Evolutionary conservation across 2,797 vertebrate genomes (phyloP), one percentile per base, ranked within the genome.

Genomic region (Alcedo atthis): DNA sequence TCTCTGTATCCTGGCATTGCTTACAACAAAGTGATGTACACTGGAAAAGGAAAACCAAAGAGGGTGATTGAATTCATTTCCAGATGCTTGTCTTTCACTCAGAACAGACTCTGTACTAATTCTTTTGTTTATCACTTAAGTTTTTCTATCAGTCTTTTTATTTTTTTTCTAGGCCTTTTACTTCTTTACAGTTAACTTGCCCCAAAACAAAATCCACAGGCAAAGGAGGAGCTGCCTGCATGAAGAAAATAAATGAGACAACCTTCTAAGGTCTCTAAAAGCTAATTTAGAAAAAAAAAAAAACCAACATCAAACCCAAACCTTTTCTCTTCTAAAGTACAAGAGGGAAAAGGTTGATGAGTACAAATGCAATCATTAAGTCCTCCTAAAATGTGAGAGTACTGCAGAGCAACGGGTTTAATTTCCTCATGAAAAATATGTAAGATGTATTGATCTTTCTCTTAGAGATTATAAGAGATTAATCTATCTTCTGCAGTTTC

Each of bases 11-110:
- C 92, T 99, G 98, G 96, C 99, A 99, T 74, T 99, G 98, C 96
- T 99, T 99, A 95, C 99, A 99, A 95, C 99, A 99, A 32, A 99
- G 98, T 7, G 99, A 99, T 1, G 99, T 99, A 83, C 99, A 99
- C 99, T 99, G 32, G 45, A 77, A 94, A 87, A 88, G n/a, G 90
- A 64, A 48, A 93, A 92, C 87, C 37, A 90, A 14, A 69, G 26
- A 53, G 17, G 22, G 32, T 10, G 5, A 90, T 42, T 59, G 26
- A 8, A 61, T 30, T 54, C 12, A 49, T 30, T 53, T 87, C 55
- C 49, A 82, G 49, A 15, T 9, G 8, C n/a, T 66, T 75, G 62
- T 43, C 19, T 12, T 57, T 64, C 48, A 40, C 71, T 58, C 59
- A 53, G 25, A 84, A 53, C 3, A 69, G 21, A 48, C 13, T 83